These are phyloP conservation scores for Menura novaehollandiae DNA, from an alignment of 2,113 vertebrate species.

Conservation along the genomic window DNA sequence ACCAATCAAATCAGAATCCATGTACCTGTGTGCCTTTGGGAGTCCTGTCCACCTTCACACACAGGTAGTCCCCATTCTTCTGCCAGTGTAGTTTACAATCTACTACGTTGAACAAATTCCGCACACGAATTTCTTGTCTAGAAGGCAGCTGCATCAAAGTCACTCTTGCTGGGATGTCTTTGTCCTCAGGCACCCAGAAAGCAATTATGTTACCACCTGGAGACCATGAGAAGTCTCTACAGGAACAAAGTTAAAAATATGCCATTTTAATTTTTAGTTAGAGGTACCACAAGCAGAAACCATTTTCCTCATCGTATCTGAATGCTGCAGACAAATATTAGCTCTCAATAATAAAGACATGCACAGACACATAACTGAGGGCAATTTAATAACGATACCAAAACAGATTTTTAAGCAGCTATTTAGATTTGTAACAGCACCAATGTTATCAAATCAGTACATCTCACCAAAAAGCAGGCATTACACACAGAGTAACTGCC, in stretches of 20 bases:
- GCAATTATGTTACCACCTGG: slow-evolving; percentile 98
- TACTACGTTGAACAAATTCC: slow-evolving; percentile 96
- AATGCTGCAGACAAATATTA: not conserved
- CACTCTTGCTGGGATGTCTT: slow-evolving; percentile 96
- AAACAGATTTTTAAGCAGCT: not conserved
- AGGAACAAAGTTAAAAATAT: not conserved
- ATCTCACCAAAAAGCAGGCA: not conserved
- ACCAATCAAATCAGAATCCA: not conserved
- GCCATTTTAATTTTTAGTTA: not conserved
- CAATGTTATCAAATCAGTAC: not conserved
- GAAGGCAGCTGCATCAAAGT: slow-evolving; percentile 96
- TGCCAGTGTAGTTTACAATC: slow-evolving; percentile 99
- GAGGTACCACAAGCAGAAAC: not conserved
- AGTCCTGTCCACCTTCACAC: slow-evolving; percentile 96
- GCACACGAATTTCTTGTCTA: slow-evolving; percentile 92
- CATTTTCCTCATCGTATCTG: not conserved
- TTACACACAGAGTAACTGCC: not conserved
- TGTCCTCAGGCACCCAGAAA: slow-evolving; percentile 98
- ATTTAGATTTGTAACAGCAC: not conserved
- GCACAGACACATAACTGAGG: not conserved
- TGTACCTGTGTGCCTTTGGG: slow-evolving; percentile 92
- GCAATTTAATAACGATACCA: not conserved
- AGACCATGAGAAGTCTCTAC: slow-evolving; percentile 98
- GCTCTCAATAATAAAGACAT: not conserved
- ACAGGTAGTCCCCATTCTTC: slow-evolving; percentile 95